Evolutionary conservation across 2,113 vertebrate species (phyloP), one percentile per base, ranked within the genome.

Genomic region (Callipepla californica): DNA sequence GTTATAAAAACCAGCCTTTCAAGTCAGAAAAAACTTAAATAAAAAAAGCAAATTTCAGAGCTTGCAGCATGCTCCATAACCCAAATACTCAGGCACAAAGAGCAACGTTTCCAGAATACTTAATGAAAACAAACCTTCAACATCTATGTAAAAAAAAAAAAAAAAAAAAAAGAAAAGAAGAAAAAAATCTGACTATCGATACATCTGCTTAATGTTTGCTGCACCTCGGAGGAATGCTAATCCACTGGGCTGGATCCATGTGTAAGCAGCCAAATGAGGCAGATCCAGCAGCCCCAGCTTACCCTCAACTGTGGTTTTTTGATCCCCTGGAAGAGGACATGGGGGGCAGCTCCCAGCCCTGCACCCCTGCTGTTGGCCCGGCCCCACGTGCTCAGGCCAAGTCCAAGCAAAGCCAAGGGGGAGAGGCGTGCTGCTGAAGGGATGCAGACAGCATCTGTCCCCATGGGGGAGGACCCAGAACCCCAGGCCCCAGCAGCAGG

Each of bases 1-100:
- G 97, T 97, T 97, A 96, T 97, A 97, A 97, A 97, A 97, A 94
- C 94, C 95, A 95, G 96, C 92, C 96, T 97, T 97, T 97, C 94
- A 92, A 96, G 93, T 93, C 82, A 80, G 94, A 86, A 83, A 95
- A 96, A 96, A 91, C 95, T 96, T 89, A 81, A 92, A 93, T 94
- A 95, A 95, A 97, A 96, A 96, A 92, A 93, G 95, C 89, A 95
- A 94, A 97, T 97, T 96, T 93, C 81, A 68, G 85, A 32, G 26
- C 93, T 82, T 59, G 28, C 14, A 14, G 74, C 36, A 67, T 93
- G 92, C 85, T 80, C 77, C 84, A 58, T 88, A 90, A 83, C 86
- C 85, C 16, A 12, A 89, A 73, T 9, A 66, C 67, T 58, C 78
- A 4, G 10, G 87, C 65, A 62, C 74, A n/a, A 55, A 94, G 74